phyloP scores from a whole-genome alignment of 1,140 invertebrate species.

The Aphidius gifuensis region DNA sequence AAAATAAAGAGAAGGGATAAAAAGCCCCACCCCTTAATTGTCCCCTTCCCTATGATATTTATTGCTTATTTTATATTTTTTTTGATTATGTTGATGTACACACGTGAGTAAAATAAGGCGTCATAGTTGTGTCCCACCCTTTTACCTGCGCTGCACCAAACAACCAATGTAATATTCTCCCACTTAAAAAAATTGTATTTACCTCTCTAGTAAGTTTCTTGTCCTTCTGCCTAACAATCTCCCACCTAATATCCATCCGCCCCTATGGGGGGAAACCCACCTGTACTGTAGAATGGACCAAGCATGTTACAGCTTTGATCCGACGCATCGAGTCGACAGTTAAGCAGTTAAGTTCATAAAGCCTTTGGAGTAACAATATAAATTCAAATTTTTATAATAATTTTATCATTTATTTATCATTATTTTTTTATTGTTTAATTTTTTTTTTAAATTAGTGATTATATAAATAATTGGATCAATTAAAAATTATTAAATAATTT shows the following conservation, averaged over 20 bases:
- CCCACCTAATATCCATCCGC: too few species aligned
- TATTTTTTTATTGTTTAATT: too few species aligned
- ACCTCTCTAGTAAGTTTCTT: too few species aligned
- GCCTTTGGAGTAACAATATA: constrained; percentile 34
- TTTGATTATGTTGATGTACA: constrained; percentile 14
- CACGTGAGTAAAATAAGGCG: constrained; percentile 16
- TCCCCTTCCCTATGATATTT: constrained; percentile 18
- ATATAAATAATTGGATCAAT: too few species aligned
- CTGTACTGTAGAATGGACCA: constrained; percentile 46
- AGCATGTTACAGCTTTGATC: constrained; percentile 39
- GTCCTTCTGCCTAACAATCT: too few species aligned
- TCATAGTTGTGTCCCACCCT: constrained; percentile 28
- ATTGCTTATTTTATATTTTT: too few species aligned
- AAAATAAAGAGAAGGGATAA: not conserved
- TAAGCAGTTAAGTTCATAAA: constrained; percentile 41
- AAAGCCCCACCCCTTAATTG: constrained; percentile 43
- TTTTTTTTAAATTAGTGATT: not conserved
- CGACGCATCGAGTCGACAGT: constrained; percentile 28
- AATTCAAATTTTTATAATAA: too few species aligned
- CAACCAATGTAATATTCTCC: constrained; percentile 19
- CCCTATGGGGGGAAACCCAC: constrained; percentile 33
- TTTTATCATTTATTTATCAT: too few species aligned
- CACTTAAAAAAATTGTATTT: constrained; percentile 15
- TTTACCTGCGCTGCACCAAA: not conserved
- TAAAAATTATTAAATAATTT: too few species aligned